phyloP scores from a whole-genome alignment of 2,113 vertebrate species.

The Felis catus region DNA sequence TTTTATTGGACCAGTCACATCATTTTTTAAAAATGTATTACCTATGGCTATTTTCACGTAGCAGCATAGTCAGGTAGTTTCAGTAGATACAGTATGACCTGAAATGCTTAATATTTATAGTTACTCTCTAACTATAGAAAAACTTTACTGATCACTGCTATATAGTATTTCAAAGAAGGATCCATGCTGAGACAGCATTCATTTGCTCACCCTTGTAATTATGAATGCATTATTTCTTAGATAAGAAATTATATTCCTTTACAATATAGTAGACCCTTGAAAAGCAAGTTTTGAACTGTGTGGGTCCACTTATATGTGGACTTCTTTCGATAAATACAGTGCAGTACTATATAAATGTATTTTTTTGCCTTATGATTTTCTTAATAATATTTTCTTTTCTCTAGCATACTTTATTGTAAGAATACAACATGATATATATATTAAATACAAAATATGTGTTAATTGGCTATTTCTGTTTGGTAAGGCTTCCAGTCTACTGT shows the following conservation, averaged over 20 bases:
- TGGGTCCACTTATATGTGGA: not conserved
- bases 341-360: not conserved
- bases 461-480: not conserved
- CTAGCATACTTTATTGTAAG: not conserved
- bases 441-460: no score
- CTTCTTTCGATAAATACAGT: not conserved
- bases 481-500: not conserved
- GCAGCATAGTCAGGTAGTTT: not conserved
- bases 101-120: not conserved
- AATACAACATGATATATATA: not conserved
- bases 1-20: not conserved
- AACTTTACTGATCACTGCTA: not conserved
- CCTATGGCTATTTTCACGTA: not conserved
- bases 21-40: not conserved
- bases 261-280: not conserved
- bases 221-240: conserved; percentile 11
- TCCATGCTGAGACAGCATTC: not conserved
- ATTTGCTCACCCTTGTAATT: not conserved
- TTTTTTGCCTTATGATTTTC: not conserved
- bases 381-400: not conserved
- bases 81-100: not conserved
- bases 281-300: not conserved
- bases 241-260: not conserved
- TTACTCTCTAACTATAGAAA: not conserved
- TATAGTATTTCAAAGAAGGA: not conserved